phyloP scores from a whole-genome alignment of 2,797 vertebrate genomes.

The Melanogrammus aeglefinus region DNA sequence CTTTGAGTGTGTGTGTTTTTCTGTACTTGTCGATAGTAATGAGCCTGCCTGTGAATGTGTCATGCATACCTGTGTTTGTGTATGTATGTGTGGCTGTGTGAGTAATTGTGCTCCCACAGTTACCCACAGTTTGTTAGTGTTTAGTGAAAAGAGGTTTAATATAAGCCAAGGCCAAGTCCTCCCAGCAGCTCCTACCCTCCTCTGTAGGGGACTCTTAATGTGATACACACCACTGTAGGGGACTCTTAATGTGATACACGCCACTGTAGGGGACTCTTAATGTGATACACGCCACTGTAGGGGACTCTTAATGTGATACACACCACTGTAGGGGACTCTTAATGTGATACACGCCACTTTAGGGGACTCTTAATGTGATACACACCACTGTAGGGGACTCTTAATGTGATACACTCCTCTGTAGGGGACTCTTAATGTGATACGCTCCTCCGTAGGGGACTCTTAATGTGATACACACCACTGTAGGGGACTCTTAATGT shows the following conservation, averaged over 20 bases:
- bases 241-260: too few species aligned
- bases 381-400: not conserved
- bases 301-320: not conserved
- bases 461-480: too few species aligned
- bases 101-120: too few species aligned
- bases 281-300: not conserved
- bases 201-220: too few species aligned
- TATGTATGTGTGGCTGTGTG: conserved; percentile 13
- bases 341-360: not conserved
- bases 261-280: too few species aligned
- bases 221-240: too few species aligned
- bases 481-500: too few species aligned
- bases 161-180: conserved; percentile 37
- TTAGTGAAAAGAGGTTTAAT: conserved; percentile 33
- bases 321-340: not conserved
- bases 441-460: too few species aligned
- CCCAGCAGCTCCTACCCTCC: conserved; percentile 9
- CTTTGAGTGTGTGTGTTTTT: not conserved
- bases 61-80: not conserved
- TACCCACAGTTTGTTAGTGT: not conserved
- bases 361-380: not conserved
- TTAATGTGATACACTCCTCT: not conserved
- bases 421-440: too few species aligned
- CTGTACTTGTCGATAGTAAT: not conserved
- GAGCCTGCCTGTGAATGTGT: not conserved